Evolutionary conservation across 2,888 invertebrate genomes (phyloP), one percentile per base, ranked within the genome.

Genomic region (Hemaris fuciformis): DNA sequence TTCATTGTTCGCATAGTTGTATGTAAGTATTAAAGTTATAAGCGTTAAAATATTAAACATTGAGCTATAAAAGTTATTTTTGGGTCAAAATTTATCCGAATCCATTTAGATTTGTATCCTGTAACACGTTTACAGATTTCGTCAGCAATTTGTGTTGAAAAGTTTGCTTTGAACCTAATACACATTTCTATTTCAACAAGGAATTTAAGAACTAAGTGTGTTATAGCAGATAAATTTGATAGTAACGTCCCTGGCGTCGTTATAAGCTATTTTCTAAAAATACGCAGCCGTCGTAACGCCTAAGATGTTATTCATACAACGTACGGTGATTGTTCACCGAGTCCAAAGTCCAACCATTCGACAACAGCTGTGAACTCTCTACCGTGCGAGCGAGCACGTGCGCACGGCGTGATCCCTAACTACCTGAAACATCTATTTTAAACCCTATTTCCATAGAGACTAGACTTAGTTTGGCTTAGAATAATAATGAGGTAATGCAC

Each of bases 311-410:
- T 81, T 81, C 80, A 78, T 81, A 80, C 80, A 69, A 75, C 75
- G 79, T 80, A 74, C 85, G 87, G 88, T 87, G 89, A 88, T 87
- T 87, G 88, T 86, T 77, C 76, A 76, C 71, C 79, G 83, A 76
- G 89, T 91, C 79, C 90, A 90, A 91, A 91, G 91, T 91, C 90
- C 89, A 80, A 71, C 74, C 75, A 74, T 74, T 74, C 72, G 74
- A 77, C 77, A 83, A 83, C 88, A 87, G 88, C 89, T 89, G 89
- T 85, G 82, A 79, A 81, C 84, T 83, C 83, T 78, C 81, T 81
- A 80, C 79, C 80, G 78, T 78, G 84, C 79, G 75, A 73, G 41
- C 18, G 65, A 66, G 75, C 80, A 80, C 89, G 89, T 88, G 88
- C 83, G 69, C 73, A 20, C 66, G 75, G 84, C 90, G 86, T 90